Base-by-base conservation (phyloP, 2,888 invertebrate species). In the Zhengitettix transpicula region DNA sequence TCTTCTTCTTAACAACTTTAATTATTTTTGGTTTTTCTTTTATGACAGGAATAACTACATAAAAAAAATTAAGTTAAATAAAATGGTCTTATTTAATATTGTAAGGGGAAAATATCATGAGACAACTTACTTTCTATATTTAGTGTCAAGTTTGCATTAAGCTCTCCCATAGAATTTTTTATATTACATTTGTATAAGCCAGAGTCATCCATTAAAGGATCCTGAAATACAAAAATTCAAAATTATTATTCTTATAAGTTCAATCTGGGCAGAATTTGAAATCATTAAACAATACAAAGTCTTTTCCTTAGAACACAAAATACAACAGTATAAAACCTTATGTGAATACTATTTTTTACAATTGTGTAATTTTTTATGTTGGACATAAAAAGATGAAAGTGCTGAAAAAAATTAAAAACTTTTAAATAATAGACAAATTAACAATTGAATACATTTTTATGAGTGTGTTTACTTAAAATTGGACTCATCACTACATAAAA, bases 171-270 rank as follows among this genome's bases (percentile, higher is more conserved):
- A 69, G 85, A 83, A 76, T 97, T 98, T 75, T 94, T 95, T 69
- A 96, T 93, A 71, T 94, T 95, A 75, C 98, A 97, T 75, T 97
- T 96, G 79, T 98, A 99, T 64, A 96, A 80, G 66, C 98, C 99
- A 68, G 96, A 96, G 77, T 99, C 98, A 70, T 91, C 90, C 65
- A 92, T 82, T 70, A 90, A 90, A 65, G 96, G 95, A 76, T 95
- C 93, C 81, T 82, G 67, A 9, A 70, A 52, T n/a, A 47, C 5
- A 14, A 5, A 47, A 12, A 47, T 14, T 14, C 47, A 14, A 47
- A 47, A 47, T 12, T 47, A 47, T 28, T 28, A 28, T 28, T 28
- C 7, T 28, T 28, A 28, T 28, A 28, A 28, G 7, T 5, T 28
- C 28, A 28, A 28, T 5, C 28, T 28, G 28, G 28, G 28, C 28